Conservation (phyloP, 1,140 invertebrate species). For the Cydia splendana region DNA sequence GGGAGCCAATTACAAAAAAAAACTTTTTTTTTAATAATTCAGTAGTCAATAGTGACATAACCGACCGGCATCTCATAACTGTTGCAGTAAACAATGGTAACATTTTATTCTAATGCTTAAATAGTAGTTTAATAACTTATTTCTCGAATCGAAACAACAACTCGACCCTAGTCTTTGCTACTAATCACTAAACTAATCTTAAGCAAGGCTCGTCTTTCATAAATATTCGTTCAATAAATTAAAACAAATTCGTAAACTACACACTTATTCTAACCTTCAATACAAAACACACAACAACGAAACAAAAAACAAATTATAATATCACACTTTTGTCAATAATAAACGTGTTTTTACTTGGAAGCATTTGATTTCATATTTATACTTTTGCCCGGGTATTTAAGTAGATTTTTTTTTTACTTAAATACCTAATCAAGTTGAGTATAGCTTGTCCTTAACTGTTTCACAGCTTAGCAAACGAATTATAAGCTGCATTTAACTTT, state of each 20-base stretch:
- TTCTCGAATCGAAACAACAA: conserved; percentile 59
- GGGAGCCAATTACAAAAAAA: no score
- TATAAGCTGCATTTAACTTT: conserved; percentile 65
- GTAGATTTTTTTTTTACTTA: neutral
- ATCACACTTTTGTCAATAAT: conserved; percentile 73
- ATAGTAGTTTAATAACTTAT: conserved; percentile 34
- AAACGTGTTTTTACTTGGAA: conserved; percentile 64
- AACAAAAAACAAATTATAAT: conserved; percentile 76
- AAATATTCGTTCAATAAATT: conserved; percentile 75
- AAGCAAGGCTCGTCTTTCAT: conserved; percentile 79
- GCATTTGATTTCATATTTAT: conserved; percentile 55
- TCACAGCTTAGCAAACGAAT: conserved; percentile 71
- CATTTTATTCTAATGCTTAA: conserved; percentile 26
- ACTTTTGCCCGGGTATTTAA: neutral
- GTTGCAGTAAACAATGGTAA: neutral
- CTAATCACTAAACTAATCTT: conserved; percentile 75
- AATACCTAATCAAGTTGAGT: conserved; percentile 11
- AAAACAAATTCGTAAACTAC: conserved; percentile 64
- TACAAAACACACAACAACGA: conserved; percentile 75
- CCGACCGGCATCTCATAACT: neutral
- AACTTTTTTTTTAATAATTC: no score
- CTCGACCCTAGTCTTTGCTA: conserved; percentile 57
- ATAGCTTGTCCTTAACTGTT: conserved; percentile 52
- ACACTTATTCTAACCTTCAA: conserved; percentile 66
- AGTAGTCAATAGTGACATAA: neutral